Evolutionary conservation across 2,113 vertebrate genomes (phyloP).

Genomic region (Melanocharis versteri): DNA sequence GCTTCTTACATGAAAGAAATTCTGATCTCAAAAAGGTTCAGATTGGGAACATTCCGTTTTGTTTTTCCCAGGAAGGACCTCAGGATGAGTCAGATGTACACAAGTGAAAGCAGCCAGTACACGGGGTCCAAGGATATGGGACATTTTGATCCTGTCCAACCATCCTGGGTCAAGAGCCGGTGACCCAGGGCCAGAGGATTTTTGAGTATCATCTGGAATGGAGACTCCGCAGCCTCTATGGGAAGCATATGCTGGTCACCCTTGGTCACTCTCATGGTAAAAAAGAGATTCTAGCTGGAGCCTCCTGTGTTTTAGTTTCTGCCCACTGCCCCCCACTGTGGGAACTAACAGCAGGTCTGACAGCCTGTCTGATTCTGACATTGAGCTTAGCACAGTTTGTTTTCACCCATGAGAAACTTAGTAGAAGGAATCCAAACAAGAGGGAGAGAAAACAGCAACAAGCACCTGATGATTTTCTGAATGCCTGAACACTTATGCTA

Average conservation of each 20-base stretch:
- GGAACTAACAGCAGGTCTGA: too few species aligned
- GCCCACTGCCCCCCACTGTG: neutral
- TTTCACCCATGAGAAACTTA: too few species aligned
- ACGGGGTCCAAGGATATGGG: neutral
- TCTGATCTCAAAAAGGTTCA: neutral
- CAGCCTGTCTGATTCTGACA: too few species aligned
- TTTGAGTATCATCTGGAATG: neutral
- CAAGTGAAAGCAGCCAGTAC: neutral
- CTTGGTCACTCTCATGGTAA: rapidly evolving
- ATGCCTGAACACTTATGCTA: too few species aligned
- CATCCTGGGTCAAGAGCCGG: neutral
- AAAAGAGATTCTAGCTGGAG: neutral
- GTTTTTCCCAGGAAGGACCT: neutral
- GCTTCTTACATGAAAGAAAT: neutral
- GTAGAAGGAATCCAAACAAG: too few species aligned
- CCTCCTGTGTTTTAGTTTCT: neutral
- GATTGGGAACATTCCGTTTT: neutral
- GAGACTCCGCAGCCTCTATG: neutral
- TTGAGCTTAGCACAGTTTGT: too few species aligned
- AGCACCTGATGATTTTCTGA: too few species aligned
- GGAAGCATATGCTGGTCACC: neutral
- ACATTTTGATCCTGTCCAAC: neutral
- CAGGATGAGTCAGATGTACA: neutral
- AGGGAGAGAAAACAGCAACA: too few species aligned
- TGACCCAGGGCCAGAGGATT: neutral